Base-by-base conservation (phyloP, 2,797 vertebrate species). In the Enteromius thamalakanensis region DNA sequence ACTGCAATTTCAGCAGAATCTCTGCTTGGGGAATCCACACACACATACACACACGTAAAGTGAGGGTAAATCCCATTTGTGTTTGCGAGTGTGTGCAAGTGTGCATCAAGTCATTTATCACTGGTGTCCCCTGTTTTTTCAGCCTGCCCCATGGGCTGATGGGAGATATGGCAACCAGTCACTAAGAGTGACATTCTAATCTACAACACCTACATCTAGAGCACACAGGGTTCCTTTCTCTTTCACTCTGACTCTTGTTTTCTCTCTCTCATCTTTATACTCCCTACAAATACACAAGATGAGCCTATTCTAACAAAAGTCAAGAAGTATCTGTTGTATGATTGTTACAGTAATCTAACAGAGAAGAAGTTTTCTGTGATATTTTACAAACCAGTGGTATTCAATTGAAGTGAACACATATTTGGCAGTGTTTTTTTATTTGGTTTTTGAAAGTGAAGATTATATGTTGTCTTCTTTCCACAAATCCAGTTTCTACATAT, bases 171-270 rank as follows among this genome's bases (percentile, higher is more conserved):
- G 92, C 93, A 91, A 84, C 76, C 86, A 83, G 82, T 89, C 91
- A 91, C 84, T 37, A 88, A 91, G 91, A 91, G 90, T 92, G 91
- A 92, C 92, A 93, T 91, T 94, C 90, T 93, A 93, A 94, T 94
- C 90, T 92, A 88, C 90, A 90, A 83, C 69, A 87, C 71, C 84
- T 82, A 77, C 47, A 84, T 82, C 71, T 81, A 76, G 71, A 67
- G 79, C 58, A 70, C 70, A 67, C 49, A 71, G 26, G 58, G 51
- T 76, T 65, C 60, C 78, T 80, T 69, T 51, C 55, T 62, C 65
- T 68, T 5, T 81, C n/a, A 14, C 34, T 58, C 23, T 75, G 23
- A 6, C 64, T 74, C 62, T 45, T 67, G 17, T 76, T 74, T 68
- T 72, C n/a, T 67, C 71, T 82, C 65, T 77, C 68, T 62, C 67